Percentiles rank a stretch among this genome's conserved stretches.
Conservation (phyloP, 2,797 vertebrate species). For the Carapus acus region DNA sequence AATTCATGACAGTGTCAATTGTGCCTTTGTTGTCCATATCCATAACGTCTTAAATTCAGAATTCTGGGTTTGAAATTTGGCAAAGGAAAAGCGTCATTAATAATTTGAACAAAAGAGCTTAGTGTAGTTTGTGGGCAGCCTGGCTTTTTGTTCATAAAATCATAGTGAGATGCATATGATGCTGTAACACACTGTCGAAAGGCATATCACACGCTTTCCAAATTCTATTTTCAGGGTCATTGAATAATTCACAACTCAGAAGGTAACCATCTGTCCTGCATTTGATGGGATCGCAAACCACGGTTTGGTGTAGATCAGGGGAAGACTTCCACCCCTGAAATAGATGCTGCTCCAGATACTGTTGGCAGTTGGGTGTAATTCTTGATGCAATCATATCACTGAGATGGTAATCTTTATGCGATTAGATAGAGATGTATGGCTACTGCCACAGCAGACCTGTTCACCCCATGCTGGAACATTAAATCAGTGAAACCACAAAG, state of each 20-base stretch:
- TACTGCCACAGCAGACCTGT: slow-evolving; percentile 10
- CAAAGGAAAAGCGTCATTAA: not conserved
- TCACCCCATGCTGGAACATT: slow-evolving; percentile 28
- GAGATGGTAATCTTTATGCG: slow-evolving; percentile 33
- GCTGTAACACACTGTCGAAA: not conserved
- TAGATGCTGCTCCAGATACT: slow-evolving; percentile 6
- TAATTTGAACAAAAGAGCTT: not conserved
- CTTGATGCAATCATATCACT: slow-evolving; percentile 37
- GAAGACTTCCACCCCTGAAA: slow-evolving; percentile 21
- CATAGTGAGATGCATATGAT: slow-evolving; percentile 4
- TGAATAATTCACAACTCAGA: slow-evolving; percentile 35
- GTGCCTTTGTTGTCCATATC: slow-evolving; percentile 23
- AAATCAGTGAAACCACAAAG: slow-evolving; percentile 39
- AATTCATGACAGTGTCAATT: slow-evolving; percentile 18
- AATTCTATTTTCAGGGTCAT: slow-evolving; percentile 7
- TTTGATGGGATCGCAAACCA: slow-evolving; percentile 25
- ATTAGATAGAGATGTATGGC: slow-evolving; percentile 48
- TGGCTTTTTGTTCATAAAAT: not conserved
- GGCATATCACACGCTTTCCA: not conserved
- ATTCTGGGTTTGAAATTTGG: not conserved
- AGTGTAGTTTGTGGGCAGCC: not conserved
- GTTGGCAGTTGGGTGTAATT: slow-evolving; percentile 37
- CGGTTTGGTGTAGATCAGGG: slow-evolving; percentile 23
- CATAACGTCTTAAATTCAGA: slow-evolving; percentile 1
- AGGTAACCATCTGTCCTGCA: slow-evolving; percentile 13